Conservation (phyloP, 2,113 vertebrate species). For the Lucifuga dentata region DNA sequence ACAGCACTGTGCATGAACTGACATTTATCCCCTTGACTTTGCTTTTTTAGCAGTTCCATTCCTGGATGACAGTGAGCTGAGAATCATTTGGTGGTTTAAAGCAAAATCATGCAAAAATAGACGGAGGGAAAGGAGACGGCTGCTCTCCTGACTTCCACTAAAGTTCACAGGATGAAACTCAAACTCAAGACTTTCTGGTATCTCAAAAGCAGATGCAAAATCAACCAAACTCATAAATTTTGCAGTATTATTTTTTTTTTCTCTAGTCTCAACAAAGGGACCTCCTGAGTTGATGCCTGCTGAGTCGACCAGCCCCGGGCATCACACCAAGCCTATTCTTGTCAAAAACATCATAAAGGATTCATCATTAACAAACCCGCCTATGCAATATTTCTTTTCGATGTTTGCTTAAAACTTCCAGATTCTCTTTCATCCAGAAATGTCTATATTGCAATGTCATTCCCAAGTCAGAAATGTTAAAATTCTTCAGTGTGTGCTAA, state of each 20-base stretch:
- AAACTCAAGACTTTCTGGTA: not conserved
- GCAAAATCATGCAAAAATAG: not conserved
- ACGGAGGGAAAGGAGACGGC: not conserved
- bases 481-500: conserved; percentile 17
- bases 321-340: conserved; percentile 14
- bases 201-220: conserved; percentile 28
- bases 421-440: conserved; percentile 57
- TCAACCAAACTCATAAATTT: conserved; percentile 2
- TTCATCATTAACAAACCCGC: conserved; percentile 50
- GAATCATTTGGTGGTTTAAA: not conserved
- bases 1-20: too few species aligned
- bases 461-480: conserved; percentile 23
- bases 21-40: not conserved
- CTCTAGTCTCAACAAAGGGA: not conserved
- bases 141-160: not conserved
- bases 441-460: conserved; percentile 34
- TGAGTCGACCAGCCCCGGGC: conserved; percentile 19
- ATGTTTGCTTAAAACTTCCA: conserved; percentile 58
- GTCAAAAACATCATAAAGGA: conserved; percentile 54
- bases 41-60: not conserved
- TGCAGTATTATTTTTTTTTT: not conserved
- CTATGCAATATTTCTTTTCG: conserved; percentile 38
- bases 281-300: conserved; percentile 11
- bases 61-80: too few species aligned
- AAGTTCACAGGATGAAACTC: not conserved